Percentiles rank a stretch among this genome's conserved stretches.
These are phyloP conservation scores for Gila robusta DNA, from an alignment of 2,797 vertebrate genomes.

Conservation along the genomic window DNA sequence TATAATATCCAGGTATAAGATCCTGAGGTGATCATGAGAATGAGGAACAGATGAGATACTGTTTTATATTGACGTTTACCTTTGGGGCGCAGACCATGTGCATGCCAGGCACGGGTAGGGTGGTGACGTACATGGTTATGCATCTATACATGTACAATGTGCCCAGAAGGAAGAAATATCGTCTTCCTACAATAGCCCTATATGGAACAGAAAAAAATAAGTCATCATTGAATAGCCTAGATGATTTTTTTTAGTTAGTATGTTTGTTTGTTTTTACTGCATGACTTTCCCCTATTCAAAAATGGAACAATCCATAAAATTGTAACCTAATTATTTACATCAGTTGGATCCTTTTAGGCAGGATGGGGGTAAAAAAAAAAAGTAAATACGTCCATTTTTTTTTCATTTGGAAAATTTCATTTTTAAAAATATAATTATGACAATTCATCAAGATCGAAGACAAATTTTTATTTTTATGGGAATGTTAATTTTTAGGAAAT, in stretches of 20 bases:
- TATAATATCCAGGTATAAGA: not conserved
- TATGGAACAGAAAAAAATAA: not conserved
- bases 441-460: not conserved
- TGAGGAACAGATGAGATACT: not conserved
- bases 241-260: not conserved
- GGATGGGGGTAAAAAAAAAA: not conserved
- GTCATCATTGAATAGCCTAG: not conserved
- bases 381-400: not conserved
- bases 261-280: not conserved
- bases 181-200: slow-evolving; percentile 92
- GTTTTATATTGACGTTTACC: slow-evolving; percentile 77
- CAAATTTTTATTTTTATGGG: too few relatives aligned
- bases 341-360: not conserved
- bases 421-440: not conserved
- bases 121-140: slow-evolving; percentile 98
- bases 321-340: not conserved
- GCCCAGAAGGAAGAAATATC: slow-evolving; percentile 96
- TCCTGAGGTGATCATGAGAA: not conserved
- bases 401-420: not conserved
- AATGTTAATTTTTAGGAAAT: too few relatives aligned
- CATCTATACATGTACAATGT: slow-evolving; percentile 97
- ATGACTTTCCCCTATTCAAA: not conserved
- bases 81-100: slow-evolving; percentile 98
- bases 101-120: slow-evolving; percentile 94
- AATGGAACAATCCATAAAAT: not conserved